Evolutionary conservation across 2,888 invertebrate genomes (phyloP).

Genomic region (Stenolophus ochropezus): DNA sequence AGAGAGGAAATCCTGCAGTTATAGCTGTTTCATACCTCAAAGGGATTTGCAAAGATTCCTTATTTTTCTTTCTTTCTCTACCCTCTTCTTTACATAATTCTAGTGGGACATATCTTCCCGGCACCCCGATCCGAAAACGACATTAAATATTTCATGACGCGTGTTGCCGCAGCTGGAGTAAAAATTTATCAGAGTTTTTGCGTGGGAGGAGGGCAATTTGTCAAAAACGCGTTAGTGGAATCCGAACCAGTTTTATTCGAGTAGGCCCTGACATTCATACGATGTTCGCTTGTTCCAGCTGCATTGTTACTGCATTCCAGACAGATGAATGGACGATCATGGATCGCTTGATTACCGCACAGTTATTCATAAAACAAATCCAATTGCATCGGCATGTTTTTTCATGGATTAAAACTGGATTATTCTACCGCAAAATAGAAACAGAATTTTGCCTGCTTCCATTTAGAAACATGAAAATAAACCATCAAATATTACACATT

Average conservation of each 20-base stretch:
- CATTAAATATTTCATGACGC: slow-evolving; percentile 45
- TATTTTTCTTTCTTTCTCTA: background rate
- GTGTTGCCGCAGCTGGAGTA: slow-evolving; percentile 13
- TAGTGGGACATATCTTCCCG: background rate
- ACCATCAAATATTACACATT: background rate
- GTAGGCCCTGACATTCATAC: background rate
- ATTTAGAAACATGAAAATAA: background rate
- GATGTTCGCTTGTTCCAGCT: background rate
- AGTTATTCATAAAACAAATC: background rate
- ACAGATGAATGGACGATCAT: background rate
- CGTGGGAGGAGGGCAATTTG: background rate
- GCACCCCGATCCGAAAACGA: slow-evolving; percentile 23
- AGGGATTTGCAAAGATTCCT: slow-evolving; percentile 1
- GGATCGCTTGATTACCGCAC: background rate
- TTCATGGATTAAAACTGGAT: background rate
- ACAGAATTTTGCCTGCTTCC: background rate
- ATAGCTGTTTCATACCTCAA: background rate
- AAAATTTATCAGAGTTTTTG: slow-evolving; percentile 18
- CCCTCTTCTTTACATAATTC: slow-evolving; percentile 29
- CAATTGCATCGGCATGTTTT: background rate
- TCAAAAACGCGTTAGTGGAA: slow-evolving; percentile 27
- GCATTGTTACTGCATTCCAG: background rate
- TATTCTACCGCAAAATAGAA: background rate
- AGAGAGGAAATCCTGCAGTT: background rate
- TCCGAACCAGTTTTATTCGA: slow-evolving; percentile 18